Conservation (phyloP, 92 coral and sea anemone species). For the Scolanthus callimorphus region DNA sequence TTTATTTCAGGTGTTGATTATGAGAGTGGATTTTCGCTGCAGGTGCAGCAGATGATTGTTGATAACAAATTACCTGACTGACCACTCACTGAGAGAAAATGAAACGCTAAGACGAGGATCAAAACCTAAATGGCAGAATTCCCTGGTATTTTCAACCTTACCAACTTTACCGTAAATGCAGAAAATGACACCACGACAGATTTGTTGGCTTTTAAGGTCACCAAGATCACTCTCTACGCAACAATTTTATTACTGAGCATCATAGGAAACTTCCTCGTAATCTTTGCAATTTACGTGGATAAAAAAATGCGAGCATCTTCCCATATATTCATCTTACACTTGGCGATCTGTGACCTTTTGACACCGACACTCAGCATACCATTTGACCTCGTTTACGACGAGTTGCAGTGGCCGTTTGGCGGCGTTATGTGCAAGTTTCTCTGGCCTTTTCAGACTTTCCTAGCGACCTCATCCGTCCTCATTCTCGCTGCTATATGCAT, state of each 20-base stretch:
- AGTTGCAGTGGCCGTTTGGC: conserved; percentile 60
- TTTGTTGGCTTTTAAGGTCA: conserved; percentile 28
- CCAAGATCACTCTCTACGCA: conserved; percentile 31
- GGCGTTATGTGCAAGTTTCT: conserved; percentile 46
- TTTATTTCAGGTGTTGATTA: too few relatives aligned
- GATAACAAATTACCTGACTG: too few relatives aligned
- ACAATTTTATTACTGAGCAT: conserved; percentile 48
- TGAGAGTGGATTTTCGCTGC: too few relatives aligned
- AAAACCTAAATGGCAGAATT: too few relatives aligned
- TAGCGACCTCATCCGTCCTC: conserved; percentile 60
- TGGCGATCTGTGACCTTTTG: conserved; percentile 72
- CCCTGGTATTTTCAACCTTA: too few relatives aligned
- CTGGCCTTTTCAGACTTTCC: conserved; percentile 73
- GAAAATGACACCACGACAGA: background rate
- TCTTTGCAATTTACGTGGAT: conserved; percentile 32
- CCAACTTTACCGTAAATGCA: background rate
- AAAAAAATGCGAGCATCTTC: conserved; percentile 52
- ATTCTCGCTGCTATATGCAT: conserved; percentile 58
- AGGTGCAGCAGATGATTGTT: too few relatives aligned
- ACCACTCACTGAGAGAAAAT: too few relatives aligned
- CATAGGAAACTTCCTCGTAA: conserved; percentile 64
- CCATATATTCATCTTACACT: conserved; percentile 57
- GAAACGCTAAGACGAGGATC: too few relatives aligned
- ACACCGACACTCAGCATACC: conserved; percentile 80
- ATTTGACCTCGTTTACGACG: conserved; percentile 63